Evolutionary conservation across 2,797 vertebrate genomes (phyloP), one percentile per base, ranked within the genome.

Genomic region (Holocentrus rufus): DNA sequence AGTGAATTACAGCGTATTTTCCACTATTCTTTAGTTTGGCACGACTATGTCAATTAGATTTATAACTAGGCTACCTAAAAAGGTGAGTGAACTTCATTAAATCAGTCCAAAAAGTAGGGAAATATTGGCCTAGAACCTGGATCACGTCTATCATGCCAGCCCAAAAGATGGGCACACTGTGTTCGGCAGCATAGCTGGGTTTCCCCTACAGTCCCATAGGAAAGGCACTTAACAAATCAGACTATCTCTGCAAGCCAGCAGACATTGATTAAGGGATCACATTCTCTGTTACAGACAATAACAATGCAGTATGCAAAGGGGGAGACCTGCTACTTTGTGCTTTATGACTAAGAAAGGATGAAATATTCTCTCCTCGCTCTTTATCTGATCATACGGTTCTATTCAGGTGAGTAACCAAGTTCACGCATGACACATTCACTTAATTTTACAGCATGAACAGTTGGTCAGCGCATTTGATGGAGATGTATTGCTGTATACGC

Each of bases 341-440:
- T n/a, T 9, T 8, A 25, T 57, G 22, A 76, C 13, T 3, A 49
- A n/a, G 31, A 47, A 9, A 85, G 27, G 31, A 88, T 84, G 86
- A 39, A 46, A 5, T 42, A n/a, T 34, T 20, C 47, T 5, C 54
- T 39, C 52, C 10, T 23, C 0, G 0, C 13, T 39, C 53, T 82
- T 3, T 52, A 13, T 25, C 22, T 74, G 1, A n/a, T 67, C n/a
- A 27, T 66, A 1, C 61, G 65, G 34, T 7, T 75, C 27, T 25
- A 46, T 2, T 23, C 27, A 14, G 86, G 86, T 87, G 56, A 80
- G 83, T 27, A 27, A 27, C 25, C 25, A 27, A 27, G 25, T 27
- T 27, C 25, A 27, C 25, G 25, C 25, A 27, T 27, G 25, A 15
- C 52, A 8, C 3, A 15, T 15, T 49, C 17, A 5, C 4, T 22